Conservation (phyloP, 2,113 vertebrate species). For the Clupea harengus region DNA sequence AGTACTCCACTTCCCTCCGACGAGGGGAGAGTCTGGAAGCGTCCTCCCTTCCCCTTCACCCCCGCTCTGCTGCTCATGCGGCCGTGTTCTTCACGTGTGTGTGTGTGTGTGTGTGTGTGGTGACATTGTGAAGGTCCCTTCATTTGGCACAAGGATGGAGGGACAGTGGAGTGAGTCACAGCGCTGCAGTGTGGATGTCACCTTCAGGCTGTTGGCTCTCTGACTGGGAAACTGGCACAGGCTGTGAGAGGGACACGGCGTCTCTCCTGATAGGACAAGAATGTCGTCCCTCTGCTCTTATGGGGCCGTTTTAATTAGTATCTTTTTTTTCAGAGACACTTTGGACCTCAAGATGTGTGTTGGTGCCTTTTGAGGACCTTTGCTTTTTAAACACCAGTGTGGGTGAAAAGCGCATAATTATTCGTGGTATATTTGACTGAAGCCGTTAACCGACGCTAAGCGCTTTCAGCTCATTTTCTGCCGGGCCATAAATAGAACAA, state of each 20-base stretch:
- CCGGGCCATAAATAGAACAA: background rate
- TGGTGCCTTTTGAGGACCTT: background rate
- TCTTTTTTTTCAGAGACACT: background rate
- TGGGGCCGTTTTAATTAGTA: background rate
- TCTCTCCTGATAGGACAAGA: background rate
- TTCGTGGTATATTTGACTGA: background rate
- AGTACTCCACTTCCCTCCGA: too few relatives aligned
- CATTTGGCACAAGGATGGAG: background rate
- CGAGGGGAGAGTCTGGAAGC: too few relatives aligned
- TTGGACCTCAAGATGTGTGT: background rate
- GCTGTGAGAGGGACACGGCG: constrained; percentile 25
- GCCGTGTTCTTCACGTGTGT: background rate
- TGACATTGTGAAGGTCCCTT: constrained; percentile 10
- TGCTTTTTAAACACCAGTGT: background rate
- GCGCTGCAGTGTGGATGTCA: constrained; percentile 40
- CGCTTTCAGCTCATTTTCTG: background rate
- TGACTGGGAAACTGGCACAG: constrained; percentile 26
- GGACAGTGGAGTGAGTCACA: constrained; percentile 29
- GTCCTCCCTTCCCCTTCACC: background rate
- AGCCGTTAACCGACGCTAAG: background rate
- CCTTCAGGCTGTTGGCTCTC: constrained; percentile 36
- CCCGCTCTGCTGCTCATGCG: background rate
- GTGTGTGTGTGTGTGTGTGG: background rate
- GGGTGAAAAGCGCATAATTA: background rate
- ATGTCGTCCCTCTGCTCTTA: background rate